A percentile compares a stretch with the other conserved stretches of the same genome.
These are phyloP conservation scores for Diarsia brunnea DNA, from an alignment of 2,888 invertebrate genomes.

Conservation along the genomic window DNA sequence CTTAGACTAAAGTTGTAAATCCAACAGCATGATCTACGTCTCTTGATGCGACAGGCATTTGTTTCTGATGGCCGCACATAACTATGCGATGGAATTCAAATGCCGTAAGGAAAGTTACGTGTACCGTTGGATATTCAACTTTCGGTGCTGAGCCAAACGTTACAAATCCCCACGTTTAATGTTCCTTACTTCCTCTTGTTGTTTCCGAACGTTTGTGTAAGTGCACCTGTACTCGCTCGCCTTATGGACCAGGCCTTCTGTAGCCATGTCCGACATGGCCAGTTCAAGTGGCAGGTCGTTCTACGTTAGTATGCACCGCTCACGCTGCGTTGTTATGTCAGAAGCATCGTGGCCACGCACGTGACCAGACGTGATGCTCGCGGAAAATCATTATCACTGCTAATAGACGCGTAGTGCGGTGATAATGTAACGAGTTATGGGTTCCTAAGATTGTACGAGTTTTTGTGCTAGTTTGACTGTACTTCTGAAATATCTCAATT, in stretches of 20 bases:
- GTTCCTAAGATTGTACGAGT: background rate
- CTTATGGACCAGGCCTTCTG: background rate
- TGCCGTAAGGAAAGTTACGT: background rate
- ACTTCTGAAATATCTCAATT: too few species aligned
- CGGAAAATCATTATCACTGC: conserved; percentile 44
- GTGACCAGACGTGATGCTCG: conserved; percentile 42
- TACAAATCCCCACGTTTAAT: background rate
- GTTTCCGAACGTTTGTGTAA: too few species aligned
- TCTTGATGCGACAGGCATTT: background rate
- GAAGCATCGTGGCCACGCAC: conserved; percentile 49
- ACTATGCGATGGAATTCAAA: background rate
- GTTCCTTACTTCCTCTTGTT: background rate
- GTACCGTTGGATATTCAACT: background rate
- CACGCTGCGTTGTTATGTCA: conserved; percentile 48
- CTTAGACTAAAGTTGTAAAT: background rate
- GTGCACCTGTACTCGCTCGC: too few species aligned
- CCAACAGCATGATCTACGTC: background rate
- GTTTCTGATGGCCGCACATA: background rate
- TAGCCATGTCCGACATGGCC: background rate
- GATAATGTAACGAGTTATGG: conserved; percentile 27
- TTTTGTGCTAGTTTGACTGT: background rate
- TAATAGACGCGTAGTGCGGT: conserved; percentile 21
- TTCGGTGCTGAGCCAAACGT: background rate
- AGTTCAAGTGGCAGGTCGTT: conserved; percentile 46
- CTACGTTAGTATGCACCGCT: conserved; percentile 31